Conservation (phyloP, 2,797 vertebrate genomes). For the Notolabrus celidotus region DNA sequence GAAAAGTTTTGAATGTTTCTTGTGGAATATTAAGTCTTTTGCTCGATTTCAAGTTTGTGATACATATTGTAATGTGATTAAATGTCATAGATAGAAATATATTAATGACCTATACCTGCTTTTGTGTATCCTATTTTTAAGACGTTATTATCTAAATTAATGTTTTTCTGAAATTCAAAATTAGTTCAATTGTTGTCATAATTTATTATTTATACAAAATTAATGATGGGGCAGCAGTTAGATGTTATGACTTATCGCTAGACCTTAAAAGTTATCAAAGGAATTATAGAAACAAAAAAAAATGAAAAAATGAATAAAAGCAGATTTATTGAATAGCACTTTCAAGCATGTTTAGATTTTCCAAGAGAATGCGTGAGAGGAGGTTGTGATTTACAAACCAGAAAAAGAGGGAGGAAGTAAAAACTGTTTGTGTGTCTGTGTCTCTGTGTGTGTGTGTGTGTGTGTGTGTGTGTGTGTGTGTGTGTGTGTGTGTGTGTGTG, state of each 20-base stretch:
- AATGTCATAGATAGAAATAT: too few relatives aligned
- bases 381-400: slow-evolving; percentile 1
- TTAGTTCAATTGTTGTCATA: background rate
- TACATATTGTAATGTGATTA: too few relatives aligned
- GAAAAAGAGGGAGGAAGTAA: slow-evolving; percentile 1
- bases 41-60: too few relatives aligned
- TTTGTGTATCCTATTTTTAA: too few relatives aligned
- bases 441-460: slow-evolving; percentile 34
- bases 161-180: background rate
- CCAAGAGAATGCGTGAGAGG: background rate
- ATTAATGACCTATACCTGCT: too few relatives aligned
- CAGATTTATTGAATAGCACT: too few relatives aligned
- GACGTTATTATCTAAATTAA: background rate
- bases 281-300: background rate
- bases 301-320: too few relatives aligned
- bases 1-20: too few relatives aligned
- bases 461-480: slow-evolving; percentile 36
- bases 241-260: background rate
- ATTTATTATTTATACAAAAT: background rate
- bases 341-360: background rate
- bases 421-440: slow-evolving; percentile 34
- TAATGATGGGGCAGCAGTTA: background rate
- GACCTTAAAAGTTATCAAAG: background rate
- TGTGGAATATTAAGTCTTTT: too few relatives aligned
- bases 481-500: slow-evolving; percentile 31